Evolutionary conservation across 2,113 vertebrate genomes (phyloP).

Genomic region (Ceyx margarethae): DNA sequence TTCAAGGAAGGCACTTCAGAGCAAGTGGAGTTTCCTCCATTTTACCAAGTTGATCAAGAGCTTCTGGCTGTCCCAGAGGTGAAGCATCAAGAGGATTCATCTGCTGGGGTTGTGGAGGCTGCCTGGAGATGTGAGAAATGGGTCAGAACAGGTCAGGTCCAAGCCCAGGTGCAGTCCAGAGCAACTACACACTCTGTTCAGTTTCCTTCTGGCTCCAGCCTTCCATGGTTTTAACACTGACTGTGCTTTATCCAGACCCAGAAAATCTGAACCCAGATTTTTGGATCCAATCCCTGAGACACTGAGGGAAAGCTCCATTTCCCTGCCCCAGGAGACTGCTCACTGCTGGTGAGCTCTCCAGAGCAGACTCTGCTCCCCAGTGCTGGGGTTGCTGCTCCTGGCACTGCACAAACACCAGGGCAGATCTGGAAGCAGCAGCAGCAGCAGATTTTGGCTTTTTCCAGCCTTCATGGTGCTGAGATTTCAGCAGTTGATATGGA

Average conservation of each 20-base stretch:
- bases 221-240: background rate
- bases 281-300: too few relatives aligned
- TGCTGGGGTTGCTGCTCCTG: slow-evolving; percentile 15
- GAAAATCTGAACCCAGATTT: too few relatives aligned
- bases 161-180: background rate
- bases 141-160: background rate
- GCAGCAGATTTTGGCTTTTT: too few relatives aligned
- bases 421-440: background rate
- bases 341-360: background rate
- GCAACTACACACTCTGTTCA: background rate
- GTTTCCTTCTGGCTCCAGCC: background rate
- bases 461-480: too few relatives aligned
- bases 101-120: background rate
- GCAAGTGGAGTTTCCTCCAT: background rate
- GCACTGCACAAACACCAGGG: background rate
- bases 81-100: background rate
- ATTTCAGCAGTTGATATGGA: background rate
- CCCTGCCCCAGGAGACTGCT: background rate
- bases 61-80: background rate
- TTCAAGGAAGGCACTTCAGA: background rate
- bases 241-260: background rate
- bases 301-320: background rate
- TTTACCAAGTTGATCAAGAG: background rate
- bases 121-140: background rate
- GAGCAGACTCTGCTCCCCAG: background rate